These are phyloP conservation scores for Andrena trimmerana DNA, from an alignment of 2,888 invertebrate species.

Conservation along the genomic window DNA sequence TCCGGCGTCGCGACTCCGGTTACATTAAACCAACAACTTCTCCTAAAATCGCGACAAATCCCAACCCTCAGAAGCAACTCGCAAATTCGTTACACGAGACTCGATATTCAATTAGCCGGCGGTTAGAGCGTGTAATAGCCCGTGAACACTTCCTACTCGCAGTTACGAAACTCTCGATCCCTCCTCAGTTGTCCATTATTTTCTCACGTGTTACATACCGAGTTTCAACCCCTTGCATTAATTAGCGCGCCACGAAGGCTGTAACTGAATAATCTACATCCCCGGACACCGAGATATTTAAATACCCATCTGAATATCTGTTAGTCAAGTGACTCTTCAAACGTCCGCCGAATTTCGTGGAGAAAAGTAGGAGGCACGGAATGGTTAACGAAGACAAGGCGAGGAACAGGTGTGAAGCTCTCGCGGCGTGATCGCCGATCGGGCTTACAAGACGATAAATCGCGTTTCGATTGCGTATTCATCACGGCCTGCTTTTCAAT, in stretches of 20 bases:
- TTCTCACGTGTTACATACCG: not conserved
- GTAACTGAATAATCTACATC: not conserved
- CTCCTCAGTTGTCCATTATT: not conserved
- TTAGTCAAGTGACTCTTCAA: not conserved
- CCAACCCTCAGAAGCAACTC: not conserved
- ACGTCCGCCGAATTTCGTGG: not conserved
- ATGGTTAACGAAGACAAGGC: not conserved
- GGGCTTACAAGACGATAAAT: slow-evolving; percentile 14
- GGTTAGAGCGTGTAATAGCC: not conserved
- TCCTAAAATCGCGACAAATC: not conserved
- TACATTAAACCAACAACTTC: too few relatives aligned
- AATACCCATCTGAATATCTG: not conserved
- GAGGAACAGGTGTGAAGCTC: not conserved
- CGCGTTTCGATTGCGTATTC: not conserved
- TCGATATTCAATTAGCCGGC: not conserved
- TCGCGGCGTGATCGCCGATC: not conserved
- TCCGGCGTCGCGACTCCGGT: not conserved
- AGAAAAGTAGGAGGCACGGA: not conserved
- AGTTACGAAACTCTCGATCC: not conserved
- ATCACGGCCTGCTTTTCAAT: slow-evolving; percentile 29
- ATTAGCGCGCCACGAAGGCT: too few relatives aligned
- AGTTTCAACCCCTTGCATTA: not conserved
- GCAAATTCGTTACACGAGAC: not conserved
- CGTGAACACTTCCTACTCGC: not conserved
- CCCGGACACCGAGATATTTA: not conserved